Base-by-base conservation (phyloP, 1,140 invertebrate genomes). In the Archivesica marissinica region DNA sequence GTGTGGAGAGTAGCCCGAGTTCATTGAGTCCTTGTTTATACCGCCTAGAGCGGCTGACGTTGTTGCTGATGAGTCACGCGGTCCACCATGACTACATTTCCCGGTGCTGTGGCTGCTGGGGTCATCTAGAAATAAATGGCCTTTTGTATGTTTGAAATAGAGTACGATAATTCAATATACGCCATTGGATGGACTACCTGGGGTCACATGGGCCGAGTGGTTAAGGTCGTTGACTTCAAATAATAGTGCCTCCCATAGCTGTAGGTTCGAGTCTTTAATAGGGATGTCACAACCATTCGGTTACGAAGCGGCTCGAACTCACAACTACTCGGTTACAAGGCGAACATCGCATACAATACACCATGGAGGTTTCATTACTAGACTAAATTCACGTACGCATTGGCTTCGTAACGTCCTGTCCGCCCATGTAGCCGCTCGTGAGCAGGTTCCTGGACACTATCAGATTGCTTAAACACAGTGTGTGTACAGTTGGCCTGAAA, bases 61-160 rank as follows among this genome's bases (percentile, higher is more conserved):
- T 17, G 76, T 80, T 0, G 74, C 20, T 1, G 39, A 64, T 9
- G 59, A 11, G 77, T 86, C 85, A 56, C 70, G 68, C 54, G 85
- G 77, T 38, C 85, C 85, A 35, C 85, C 84, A 25, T 86, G 85
- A 52, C 84, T 86, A 41, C 85, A 86, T 66, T 86, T 86, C 56
- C 47, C 33, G 47, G 56, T 59, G 23, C 35, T 38, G 54, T 28
- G 23, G 2, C 68, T 59, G 33, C 15, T 44, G 7, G 76, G 52
- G 20, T 77, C 54, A 50, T 72, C 83, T 78, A 30, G 3, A 44
- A 44, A 11, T 54, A n/a, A n/a, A n/a, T n/a, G n/a, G n/a, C n/a
- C n/a, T n/a, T n/a, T n/a, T n/a, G n/a, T n/a, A n/a, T n/a, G n/a
- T n/a, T n/a, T n/a, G n/a, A n/a, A n/a, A n/a, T n/a, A n/a, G n/a